These are phyloP conservation scores for Lacanobia oleracea DNA, from an alignment of 2,888 invertebrate genomes.

Conservation along the genomic window DNA sequence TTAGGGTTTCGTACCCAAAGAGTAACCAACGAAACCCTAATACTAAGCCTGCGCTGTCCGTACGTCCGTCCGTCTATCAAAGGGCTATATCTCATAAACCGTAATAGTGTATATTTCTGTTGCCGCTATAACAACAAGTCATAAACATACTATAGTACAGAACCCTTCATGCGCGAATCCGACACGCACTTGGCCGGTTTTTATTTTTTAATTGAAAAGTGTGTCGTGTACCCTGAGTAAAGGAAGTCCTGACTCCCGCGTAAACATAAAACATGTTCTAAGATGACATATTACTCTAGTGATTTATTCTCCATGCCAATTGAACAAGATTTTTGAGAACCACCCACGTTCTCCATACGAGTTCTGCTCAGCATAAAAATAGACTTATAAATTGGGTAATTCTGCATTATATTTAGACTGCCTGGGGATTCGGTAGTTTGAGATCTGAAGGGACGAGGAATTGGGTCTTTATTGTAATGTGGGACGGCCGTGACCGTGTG, in stretches of 20 bases:
- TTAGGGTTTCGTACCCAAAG: too few species aligned
- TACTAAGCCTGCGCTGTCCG: too few species aligned
- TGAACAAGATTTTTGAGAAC: slow-evolving; percentile 42
- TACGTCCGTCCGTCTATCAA: too few species aligned
- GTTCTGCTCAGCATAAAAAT: slow-evolving; percentile 39
- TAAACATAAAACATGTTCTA: slow-evolving; percentile 31
- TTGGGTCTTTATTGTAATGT: slow-evolving; percentile 11
- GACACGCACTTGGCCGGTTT: too few species aligned
- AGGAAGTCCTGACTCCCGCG: neutral
- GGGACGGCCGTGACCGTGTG: neutral
- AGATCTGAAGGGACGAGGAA: slow-evolving; percentile 28
- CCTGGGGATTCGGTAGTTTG: slow-evolving; percentile 35
- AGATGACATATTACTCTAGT: slow-evolving; percentile 28
- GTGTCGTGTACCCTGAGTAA: neutral
- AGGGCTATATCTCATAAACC: too few species aligned
- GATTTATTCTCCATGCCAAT: slow-evolving; percentile 44
- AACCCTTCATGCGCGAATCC: too few species aligned
- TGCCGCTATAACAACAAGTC: too few species aligned
- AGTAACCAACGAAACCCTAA: too few species aligned
- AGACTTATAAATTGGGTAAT: slow-evolving; percentile 41
- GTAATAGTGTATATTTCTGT: too few species aligned
- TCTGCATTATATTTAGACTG: slow-evolving; percentile 33
- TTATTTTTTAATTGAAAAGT: neutral
- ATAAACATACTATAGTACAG: too few species aligned
- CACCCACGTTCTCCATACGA: slow-evolving; percentile 29